Base-by-base conservation (phyloP, 2,113 vertebrate species). In the Plotosus lineatus region DNA sequence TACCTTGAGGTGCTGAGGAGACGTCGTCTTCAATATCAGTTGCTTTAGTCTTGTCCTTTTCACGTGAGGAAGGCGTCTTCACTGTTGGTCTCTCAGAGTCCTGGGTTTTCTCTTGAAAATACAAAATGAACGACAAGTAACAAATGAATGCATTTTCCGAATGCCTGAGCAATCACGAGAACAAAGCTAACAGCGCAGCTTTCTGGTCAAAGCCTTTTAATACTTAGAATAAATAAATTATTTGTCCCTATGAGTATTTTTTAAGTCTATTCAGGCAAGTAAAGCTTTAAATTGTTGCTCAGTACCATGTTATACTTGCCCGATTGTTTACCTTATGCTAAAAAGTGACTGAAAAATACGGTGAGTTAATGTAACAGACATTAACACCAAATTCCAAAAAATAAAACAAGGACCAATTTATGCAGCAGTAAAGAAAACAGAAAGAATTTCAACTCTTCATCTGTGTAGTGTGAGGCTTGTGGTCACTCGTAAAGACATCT, bases 1-100 rank as follows among this genome's bases (percentile, higher is more conserved):
- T 82, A 85, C 83, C 80, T 85, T 51, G 53, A 65, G 75, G n/a
- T 68, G 31, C 17, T 66, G 79, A 60, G 55, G 50, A 1, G 23
- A 26, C 38, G 42, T 48, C 71, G 14, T 48, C 38, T 31, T 38
- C 40, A 68, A 61, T 26, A 74, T 44, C 9, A 17, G 40, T 11
- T 23, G 74, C 77, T 66, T 63, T 77, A 15, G 3, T 7, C 14
- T 77, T 85, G 31, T 75, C 26, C 72, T 79, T 82, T 17, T 14
- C 71, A 21, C 26, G 40, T 61, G 53, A 51, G 33, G 44, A 46
- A 23, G 58, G 19, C n/a, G 19, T 63, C 10, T 78, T 75, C 23
- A 40, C 75, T 33, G 66, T 15, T 48, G 14, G 53, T 21, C 33
- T 38, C 17, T 40, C 38, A 1, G 15, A 28, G 1, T 51, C 55